Base-by-base conservation (phyloP, 2,797 vertebrate species). In the Brotula barbata region DNA sequence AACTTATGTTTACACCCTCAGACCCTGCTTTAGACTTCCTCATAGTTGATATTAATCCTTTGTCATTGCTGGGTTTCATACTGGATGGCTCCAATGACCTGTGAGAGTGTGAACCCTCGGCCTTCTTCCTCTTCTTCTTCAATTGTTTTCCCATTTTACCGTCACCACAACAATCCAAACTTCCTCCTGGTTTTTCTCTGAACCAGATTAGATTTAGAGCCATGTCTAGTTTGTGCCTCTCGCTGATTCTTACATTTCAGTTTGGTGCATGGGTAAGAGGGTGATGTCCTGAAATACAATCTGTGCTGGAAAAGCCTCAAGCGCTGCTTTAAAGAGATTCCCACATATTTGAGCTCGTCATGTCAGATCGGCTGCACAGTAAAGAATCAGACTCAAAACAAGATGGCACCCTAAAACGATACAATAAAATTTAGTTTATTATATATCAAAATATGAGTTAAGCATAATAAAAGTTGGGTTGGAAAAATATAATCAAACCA, bases 71-170 rank as follows among this genome's bases (percentile, higher is more conserved):
- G 19, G 36, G 58, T 15, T 80, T 72, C 64, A 22, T 67, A 31
- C 77, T 34, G 72, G 81, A 87, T 66, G 82, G 54, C 33, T 71
- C 6, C 28, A 1, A 25, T 3, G 42, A 37, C 63, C 66, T 51
- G 80, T 77, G 88, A 85, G 51, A 8, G 78, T 72, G 41, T 70
- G 75, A 76, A 51, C 1, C 55, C 51, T 5, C 17, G 3, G 25
- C 23, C 34, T 3, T 22, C 7, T 51, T 62, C 14, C 16, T 23
- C 31, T 42, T 34, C 49, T 21, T 2, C 10, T 51, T 2, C 63
- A n/a, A n/a, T n/a, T n/a, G n/a, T 43, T 34, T 17, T 48, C 36
- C 28, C 44, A 42, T 31, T 12, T 23, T 55, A 22, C 17, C 15
- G 34, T 41, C 11, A 21, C 2, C 15, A 40, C 1, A 58, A 31